These are phyloP conservation scores for Nomada goodeniana DNA, from an alignment of 2,888 invertebrate species.

Conservation along the genomic window DNA sequence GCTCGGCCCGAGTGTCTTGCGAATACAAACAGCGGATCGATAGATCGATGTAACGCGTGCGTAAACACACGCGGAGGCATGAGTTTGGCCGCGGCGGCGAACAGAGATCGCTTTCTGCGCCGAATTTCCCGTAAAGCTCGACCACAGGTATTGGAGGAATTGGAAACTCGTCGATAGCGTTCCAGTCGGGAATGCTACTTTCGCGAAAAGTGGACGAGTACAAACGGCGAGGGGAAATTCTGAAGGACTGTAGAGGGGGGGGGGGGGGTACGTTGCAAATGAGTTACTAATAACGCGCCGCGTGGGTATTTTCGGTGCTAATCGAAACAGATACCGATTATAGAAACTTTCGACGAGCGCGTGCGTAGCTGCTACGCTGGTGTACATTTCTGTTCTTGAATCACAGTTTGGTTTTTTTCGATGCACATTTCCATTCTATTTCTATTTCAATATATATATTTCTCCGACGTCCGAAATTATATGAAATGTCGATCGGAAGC, in stretches of 20 bases:
- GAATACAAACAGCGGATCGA: constrained; percentile 53
- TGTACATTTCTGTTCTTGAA: too few relatives aligned
- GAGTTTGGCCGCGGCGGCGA: constrained; percentile 39
- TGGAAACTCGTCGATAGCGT: constrained; percentile 46
- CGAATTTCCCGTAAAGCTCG: constrained; percentile 39
- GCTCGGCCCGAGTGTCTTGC: constrained; percentile 3
- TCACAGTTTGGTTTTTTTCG: too few relatives aligned
- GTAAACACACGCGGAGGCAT: constrained; percentile 34
- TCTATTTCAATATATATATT: too few relatives aligned
- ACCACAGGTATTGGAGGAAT: constrained; percentile 37
- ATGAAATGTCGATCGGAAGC: too few relatives aligned
- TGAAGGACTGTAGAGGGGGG: background rate
- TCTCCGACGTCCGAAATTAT: too few relatives aligned
- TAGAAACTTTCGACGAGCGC: too few relatives aligned
- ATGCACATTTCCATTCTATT: too few relatives aligned
- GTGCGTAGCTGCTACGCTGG: too few relatives aligned
- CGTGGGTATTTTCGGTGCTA: background rate
- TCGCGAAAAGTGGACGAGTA: constrained; percentile 38
- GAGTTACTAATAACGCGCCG: constrained; percentile 22
- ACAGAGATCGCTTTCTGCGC: constrained; percentile 52
- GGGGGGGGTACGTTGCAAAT: constrained; percentile 8
- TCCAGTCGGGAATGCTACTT: constrained; percentile 37
- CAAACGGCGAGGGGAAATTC: background rate
- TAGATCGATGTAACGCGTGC: constrained; percentile 45
- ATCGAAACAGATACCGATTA: constrained; percentile 7